Evolutionary conservation across 1,140 invertebrate species (phyloP), one percentile per base, ranked within the genome.

Genomic region (Drosophila lacteicornis): DNA sequence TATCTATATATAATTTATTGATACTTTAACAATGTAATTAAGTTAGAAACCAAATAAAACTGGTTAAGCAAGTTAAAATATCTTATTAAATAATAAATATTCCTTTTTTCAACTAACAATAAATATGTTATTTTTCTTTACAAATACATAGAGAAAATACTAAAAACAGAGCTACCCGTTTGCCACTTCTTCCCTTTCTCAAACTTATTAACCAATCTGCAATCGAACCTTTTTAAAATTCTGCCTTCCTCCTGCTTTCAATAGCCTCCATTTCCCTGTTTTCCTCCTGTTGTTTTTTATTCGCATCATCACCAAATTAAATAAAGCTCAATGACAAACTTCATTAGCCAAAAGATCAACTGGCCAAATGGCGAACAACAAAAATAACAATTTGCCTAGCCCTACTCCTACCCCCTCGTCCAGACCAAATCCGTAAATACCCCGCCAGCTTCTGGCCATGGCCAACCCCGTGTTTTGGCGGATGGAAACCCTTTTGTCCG

Each of bases 261-360:
- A 61, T 69, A 15, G 27, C 17, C 19, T 15, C 12, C 12, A 22
- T 22, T 17, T 5, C 6, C 17, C 30, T 25, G 11, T 13, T 17
- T 36, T 5, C 17, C 11, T 4, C 7, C 8, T 40, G 12, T 55
- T 67, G 8, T 69, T 71, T 50, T 50, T 50, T 50, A 50, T 66
- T 79, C 33, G 68, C 82, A 75, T 74, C 83, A 82, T 60, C 85
- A 68, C 69, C 75, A 90, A 88, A 88, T 88, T 88, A 88, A 88
- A 88, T 88, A 90, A 90, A 90, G 85, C 85, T 90, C 86, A 90
- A 91, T 90, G 85, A 90, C 85, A 90, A 90, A 90, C 85, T 90
- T 90, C 85, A 90, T 90, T 90, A 90, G 85, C 86, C 82, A 70
- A 85, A 81, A 88, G 82, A 90, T 90, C 86, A 90, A 90, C 85